Evolutionary conservation across 2,113 vertebrate species (phyloP), one percentile per base, ranked within the genome.

Genomic region (Apteryx owenii): DNA sequence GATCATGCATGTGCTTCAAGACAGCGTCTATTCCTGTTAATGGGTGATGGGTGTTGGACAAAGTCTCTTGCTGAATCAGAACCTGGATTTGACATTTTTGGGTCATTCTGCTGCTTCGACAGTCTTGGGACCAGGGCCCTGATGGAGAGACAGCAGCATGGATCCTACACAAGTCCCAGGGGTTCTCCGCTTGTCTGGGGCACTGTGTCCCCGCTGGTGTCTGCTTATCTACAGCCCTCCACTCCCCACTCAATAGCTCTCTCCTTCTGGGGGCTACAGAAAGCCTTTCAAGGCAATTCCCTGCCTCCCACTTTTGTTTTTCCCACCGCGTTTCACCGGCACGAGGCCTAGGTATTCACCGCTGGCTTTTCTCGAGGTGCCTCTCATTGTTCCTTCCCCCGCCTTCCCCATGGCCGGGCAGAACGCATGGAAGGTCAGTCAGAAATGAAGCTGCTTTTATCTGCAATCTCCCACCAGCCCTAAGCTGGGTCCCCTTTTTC

Each of bases 381-480:
- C 73, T 60, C 38, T 88, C 94, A 97, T 98, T 98, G 97, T 98
- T 97, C 84, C 91, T 89, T 86, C 89, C 81, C 94, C 81, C 10
- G 2, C 88, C 90, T 95, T 58, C 53, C 46, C 75, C 77, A 66
- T 2, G 8, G 88, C 89, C 12, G 0, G 91, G 96, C 96, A 87
- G 9, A 96, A 82, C 0, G 95, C 98, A 96, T 58, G 85, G 96
- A 98, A 97, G 98, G 98, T 98, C 98, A 98, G 97, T 98, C 91
- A 97, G 98, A 98, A 98, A 98, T 98, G 98, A 98, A 98, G 97
- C 98, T 97, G 95, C 97, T 96, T 96, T 98, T 98, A 98, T 98
- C 98, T 98, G 85, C 38, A 70, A 98, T 98, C 98, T 98, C 97
- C 97, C 97, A 97, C 97, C 91, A 97, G 97, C 98, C 98, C 97